Conservation (phyloP, 2,113 vertebrate genomes). For the Meriones unguiculatus region DNA sequence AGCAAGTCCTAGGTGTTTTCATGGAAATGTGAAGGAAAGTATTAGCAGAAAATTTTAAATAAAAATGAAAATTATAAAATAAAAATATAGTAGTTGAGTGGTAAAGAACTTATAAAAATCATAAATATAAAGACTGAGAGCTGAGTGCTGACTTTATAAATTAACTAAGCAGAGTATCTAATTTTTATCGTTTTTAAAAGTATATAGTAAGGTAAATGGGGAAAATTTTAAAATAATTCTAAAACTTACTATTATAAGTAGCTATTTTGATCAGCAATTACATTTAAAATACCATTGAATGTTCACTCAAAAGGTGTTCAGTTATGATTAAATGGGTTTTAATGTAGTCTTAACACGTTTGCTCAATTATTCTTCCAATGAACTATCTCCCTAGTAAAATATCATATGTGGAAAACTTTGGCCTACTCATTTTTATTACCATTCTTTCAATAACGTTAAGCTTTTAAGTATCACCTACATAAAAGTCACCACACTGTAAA, state of each 20-base stretch:
- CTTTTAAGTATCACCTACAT: slow-evolving; percentile 58
- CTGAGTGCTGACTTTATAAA: neutral
- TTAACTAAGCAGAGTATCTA: neutral
- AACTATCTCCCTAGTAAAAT: neutral
- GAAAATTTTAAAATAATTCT: neutral
- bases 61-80: neutral
- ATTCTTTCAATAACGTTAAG: slow-evolving; percentile 61
- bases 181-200: neutral
- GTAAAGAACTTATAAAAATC: neutral
- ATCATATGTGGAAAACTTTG: neutral
- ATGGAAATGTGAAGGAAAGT: neutral
- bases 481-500: slow-evolving; percentile 62
- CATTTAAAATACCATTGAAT: neutral
- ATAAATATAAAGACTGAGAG: neutral
- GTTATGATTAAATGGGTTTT: neutral
- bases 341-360: neutral
- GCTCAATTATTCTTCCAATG: neutral
- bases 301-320: neutral
- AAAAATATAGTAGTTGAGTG: neutral
- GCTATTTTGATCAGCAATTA: neutral
- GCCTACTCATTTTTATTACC: neutral
- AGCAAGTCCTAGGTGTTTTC: neutral
- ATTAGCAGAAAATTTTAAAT: neutral
- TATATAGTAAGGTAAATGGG: neutral
- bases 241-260: neutral